A percentile compares a stretch with the other conserved stretches of the same genome.
phyloP scores from a whole-genome alignment of 2,888 invertebrate genomes.

The Lasius fuliginosus region DNA sequence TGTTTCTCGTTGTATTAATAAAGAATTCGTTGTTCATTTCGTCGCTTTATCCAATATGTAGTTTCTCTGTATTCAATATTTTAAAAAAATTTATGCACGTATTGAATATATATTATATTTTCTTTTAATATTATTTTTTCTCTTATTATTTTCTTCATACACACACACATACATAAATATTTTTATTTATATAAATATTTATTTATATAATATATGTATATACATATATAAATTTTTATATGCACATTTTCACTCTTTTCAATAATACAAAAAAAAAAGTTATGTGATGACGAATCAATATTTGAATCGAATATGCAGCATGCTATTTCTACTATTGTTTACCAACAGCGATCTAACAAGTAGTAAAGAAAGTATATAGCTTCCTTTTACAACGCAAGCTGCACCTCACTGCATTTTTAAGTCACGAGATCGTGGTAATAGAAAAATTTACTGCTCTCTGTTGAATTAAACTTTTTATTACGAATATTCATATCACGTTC shows the following conservation, averaged over 20 bases:
- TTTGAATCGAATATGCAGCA: neutral
- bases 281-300: neutral
- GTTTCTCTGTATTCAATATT: neutral
- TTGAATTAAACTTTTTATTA: slow-evolving; percentile 20
- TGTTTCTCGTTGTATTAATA: neutral
- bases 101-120: slow-evolving; percentile 3
- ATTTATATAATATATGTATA: too few relatives aligned
- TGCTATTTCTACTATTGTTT: slow-evolving; percentile 15
- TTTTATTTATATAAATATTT: neutral
- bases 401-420: neutral
- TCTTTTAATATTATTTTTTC: neutral
- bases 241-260: neutral
- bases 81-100: neutral
- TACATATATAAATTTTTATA: neutral
- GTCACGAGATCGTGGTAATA: slow-evolving; percentile 14
- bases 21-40: neutral
- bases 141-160: neutral
- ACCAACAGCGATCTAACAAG: slow-evolving; percentile 12
- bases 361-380: slow-evolving; percentile 14
- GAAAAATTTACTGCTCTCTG: neutral
- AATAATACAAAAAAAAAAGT: neutral
- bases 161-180: neutral
- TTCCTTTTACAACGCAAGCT: neutral
- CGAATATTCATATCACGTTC: neutral
- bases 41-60: neutral